phyloP scores from a whole-genome alignment of 2,113 vertebrate genomes.

The Actinemys pallida region DNA sequence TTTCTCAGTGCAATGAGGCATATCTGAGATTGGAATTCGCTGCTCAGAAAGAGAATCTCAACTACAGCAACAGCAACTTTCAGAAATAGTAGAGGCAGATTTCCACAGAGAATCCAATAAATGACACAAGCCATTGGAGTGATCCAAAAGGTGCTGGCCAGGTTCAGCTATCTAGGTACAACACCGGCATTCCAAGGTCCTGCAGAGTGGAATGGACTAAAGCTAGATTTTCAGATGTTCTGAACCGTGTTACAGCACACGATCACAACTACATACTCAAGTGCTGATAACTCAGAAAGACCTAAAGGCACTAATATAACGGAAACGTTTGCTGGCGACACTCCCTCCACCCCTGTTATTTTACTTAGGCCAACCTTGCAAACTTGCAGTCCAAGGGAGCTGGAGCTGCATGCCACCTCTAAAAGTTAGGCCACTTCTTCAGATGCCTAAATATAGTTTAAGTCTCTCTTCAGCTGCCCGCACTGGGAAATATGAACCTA shows the following conservation, averaged over 20 bases:
- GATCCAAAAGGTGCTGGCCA: constrained; percentile 24
- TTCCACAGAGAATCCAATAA: neutral
- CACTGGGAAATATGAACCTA: neutral
- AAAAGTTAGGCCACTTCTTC: neutral
- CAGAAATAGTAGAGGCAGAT: neutral
- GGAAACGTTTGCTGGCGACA: neutral
- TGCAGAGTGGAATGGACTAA: neutral
- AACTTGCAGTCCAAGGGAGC: neutral
- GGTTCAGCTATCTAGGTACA: neutral
- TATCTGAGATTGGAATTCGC: neutral
- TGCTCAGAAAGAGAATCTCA: neutral
- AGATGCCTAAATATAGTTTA: neutral
- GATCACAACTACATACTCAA: neutral
- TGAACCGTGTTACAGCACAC: neutral
- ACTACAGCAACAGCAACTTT: neutral
- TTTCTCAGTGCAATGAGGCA: neutral
- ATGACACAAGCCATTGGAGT: neutral
- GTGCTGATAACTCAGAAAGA: neutral
- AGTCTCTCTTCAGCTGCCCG: neutral
- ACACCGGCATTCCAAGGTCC: neutral
- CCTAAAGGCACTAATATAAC: neutral
- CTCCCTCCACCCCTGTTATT: neutral
- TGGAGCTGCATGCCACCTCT: accelerated
- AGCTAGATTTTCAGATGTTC: neutral
- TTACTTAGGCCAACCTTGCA: neutral